These are phyloP conservation scores for Scaptomyza tumidula DNA, from an alignment of 2,888 invertebrate species.

Conservation along the genomic window DNA sequence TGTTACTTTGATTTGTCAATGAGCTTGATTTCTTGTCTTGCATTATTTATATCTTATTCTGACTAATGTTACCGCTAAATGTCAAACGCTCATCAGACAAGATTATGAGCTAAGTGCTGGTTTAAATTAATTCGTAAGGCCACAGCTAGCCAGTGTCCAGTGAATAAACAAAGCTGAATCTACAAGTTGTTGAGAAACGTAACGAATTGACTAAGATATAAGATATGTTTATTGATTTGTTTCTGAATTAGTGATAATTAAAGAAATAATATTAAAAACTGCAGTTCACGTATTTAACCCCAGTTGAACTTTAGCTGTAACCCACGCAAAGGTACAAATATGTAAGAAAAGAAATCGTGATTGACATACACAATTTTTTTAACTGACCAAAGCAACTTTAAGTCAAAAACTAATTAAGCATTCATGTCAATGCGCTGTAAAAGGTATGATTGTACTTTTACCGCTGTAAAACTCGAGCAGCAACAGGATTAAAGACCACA, in stretches of 20 bases:
- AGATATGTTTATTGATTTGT: neutral
- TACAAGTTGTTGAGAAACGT: constrained; percentile 16
- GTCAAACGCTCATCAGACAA: constrained; percentile 50
- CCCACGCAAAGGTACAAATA: constrained; percentile 27
- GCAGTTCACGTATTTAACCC: constrained; percentile 43
- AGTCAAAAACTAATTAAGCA: constrained; percentile 49
- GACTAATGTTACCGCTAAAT: constrained; percentile 35
- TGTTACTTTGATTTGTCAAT: constrained; percentile 1
- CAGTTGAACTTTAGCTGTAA: constrained; percentile 43
- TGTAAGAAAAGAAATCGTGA: constrained; percentile 42
- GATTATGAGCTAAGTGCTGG: constrained; percentile 21
- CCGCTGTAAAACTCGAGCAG: constrained; percentile 54
- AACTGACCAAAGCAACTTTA: constrained; percentile 36
- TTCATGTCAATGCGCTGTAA: constrained; percentile 43
- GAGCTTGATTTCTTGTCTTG: neutral
- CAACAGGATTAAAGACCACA: constrained; percentile 48
- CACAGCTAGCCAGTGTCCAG: constrained; percentile 3
- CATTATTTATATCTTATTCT: constrained; percentile 5
- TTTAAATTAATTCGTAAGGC: constrained; percentile 16
- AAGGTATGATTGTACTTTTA: constrained; percentile 18
- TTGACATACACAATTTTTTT: constrained; percentile 41
- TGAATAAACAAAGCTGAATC: constrained; percentile 2
- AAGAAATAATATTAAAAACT: constrained; percentile 1
- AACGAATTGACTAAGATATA: constrained; percentile 8
- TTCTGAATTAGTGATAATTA: neutral